Evolutionary conservation across 1,140 invertebrate species (phyloP).

Genomic region (Lordiphosa clarofinis): DNA sequence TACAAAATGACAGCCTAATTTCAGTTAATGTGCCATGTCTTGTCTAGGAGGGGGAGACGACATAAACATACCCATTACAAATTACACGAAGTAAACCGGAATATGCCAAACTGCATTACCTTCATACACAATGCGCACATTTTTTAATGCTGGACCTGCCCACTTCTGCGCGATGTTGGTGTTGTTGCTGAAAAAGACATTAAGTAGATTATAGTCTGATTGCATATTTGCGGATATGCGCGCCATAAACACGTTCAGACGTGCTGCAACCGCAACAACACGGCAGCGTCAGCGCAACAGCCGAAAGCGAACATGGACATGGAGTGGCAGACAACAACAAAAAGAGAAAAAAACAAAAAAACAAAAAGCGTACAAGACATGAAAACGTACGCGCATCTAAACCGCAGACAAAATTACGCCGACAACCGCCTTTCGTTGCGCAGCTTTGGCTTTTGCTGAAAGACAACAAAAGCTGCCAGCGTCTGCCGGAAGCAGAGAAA

Average conservation of each 20-base stretch:
- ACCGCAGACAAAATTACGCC: constrained; percentile 74
- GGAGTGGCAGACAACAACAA: constrained; percentile 6
- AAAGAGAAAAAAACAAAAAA: constrained; percentile 13
- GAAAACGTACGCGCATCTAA: constrained; percentile 72
- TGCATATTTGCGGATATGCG: constrained; percentile 78
- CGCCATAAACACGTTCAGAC: constrained; percentile 76
- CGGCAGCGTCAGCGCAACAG: constrained; percentile 42
- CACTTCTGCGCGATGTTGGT: constrained; percentile 13
- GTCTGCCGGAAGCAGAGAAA: constrained; percentile 48
- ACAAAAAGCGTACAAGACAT: constrained; percentile 45
- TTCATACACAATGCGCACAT: constrained; percentile 56
- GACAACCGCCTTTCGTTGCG: constrained; percentile 1
- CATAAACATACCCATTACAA: constrained; percentile 23
- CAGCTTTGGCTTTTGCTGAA: constrained; percentile 17
- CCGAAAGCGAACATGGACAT: constrained; percentile 41
- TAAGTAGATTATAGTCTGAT: constrained; percentile 78
- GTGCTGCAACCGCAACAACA: constrained; percentile 75
- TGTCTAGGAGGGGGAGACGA: constrained; percentile 11
- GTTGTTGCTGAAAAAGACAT: constrained; percentile 64
- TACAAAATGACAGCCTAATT: constrained; percentile 69
- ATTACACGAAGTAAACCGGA: constrained; percentile 20
- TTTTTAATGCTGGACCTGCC: constrained; percentile 24
- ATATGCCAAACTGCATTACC: constrained; percentile 68
- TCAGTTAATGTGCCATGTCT: constrained; percentile 64
- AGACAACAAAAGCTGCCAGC: constrained; percentile 40